These are phyloP conservation scores for Boloria euphrosyne DNA, from an alignment of 2,888 invertebrate species.

Conservation along the genomic window DNA sequence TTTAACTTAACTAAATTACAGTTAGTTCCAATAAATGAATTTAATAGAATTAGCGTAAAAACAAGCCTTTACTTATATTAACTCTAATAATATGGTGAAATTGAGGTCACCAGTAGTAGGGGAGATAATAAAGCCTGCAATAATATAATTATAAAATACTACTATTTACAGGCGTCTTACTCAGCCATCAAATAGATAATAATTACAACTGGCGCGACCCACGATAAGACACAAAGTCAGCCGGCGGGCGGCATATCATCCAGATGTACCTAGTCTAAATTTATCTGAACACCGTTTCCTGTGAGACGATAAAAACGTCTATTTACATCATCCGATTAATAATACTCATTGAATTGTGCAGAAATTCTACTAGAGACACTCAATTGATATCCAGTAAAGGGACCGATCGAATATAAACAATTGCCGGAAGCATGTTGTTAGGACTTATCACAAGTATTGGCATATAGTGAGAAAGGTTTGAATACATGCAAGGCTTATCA, in stretches of 20 bases:
- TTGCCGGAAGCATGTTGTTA: constrained; percentile 38
- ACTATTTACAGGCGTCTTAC: constrained; percentile 30
- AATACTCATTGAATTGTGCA: constrained; percentile 41
- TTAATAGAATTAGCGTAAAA: no score
- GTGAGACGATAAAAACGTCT: constrained; percentile 52
- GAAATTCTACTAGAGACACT: constrained; percentile 11
- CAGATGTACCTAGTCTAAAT: constrained; percentile 50
- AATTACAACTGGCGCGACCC: constrained; percentile 53
- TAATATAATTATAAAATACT: constrained; percentile 18
- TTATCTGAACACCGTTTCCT: constrained; percentile 59
- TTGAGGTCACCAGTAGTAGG: constrained; percentile 4
- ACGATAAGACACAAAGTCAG: constrained; percentile 59
- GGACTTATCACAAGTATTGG: constrained; percentile 25
- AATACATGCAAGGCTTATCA: constrained; percentile 24
- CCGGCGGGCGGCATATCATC: constrained; percentile 47
- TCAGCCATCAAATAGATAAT: constrained; percentile 40
- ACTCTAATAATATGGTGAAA: no score
- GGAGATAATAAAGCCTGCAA: constrained; percentile 20
- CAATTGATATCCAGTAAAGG: background rate
- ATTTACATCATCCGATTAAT: constrained; percentile 52
- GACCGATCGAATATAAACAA: constrained; percentile 24
- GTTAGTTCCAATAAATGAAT: no score
- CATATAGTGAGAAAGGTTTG: constrained; percentile 27
- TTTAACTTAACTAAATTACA: no score
- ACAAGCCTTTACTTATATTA: no score